phyloP scores from a whole-genome alignment of 2,888 invertebrate genomes.

The Glyphotaelius pellucidus region DNA sequence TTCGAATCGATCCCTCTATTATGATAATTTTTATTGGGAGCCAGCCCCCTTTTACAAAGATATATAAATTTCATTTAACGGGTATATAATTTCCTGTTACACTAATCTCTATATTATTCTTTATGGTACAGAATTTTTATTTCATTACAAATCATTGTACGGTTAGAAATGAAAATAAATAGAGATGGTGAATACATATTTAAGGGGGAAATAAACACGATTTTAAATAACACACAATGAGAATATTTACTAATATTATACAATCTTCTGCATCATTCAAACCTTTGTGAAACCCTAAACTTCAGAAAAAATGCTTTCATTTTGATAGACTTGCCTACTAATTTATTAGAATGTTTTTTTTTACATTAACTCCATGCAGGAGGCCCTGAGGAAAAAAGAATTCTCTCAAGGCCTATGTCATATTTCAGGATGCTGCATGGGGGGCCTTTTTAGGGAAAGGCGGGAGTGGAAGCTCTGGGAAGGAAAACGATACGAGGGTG shows the following conservation, averaged over 20 bases:
- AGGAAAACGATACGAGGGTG: no score
- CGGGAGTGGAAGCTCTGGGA: no score
- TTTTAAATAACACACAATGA: not conserved
- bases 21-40: slow-evolving; percentile 15
- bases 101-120: slow-evolving; percentile 22
- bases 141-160: not conserved
- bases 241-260: not conserved
- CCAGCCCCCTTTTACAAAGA: slow-evolving; percentile 9
- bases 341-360: not conserved
- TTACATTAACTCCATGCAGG: no score
- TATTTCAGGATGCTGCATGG: no score
- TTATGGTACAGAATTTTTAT: not conserved
- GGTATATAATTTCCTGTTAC: slow-evolving; percentile 16
- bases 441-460: no score
- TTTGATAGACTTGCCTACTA: not conserved
- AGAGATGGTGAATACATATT: not conserved
- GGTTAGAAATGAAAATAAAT: slow-evolving; percentile 20
- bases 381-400: no score
- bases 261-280: not conserved
- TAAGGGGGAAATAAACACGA: not conserved
- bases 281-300: not conserved
- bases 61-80: slow-evolving; percentile 21
- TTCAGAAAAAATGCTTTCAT: not conserved
- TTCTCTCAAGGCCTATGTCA: no score
- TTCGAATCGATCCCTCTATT: slow-evolving; percentile 17